Evolutionary conservation across 2,888 invertebrate genomes (phyloP).

Genomic region (Abscondita cerata): DNA sequence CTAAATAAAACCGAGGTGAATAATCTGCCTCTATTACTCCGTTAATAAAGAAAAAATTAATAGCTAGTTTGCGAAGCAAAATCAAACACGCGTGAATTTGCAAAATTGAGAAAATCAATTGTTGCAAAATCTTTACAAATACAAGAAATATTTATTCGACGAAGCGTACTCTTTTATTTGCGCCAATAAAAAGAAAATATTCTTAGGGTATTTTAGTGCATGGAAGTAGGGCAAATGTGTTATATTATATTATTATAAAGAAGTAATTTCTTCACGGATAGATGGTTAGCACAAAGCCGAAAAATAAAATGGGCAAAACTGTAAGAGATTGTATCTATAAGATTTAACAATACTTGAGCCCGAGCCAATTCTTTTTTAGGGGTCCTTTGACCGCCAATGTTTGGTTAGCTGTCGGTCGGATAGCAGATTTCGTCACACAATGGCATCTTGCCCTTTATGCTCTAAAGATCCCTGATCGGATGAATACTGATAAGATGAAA

Average conservation of each 20-base stretch:
- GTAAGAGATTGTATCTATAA: slow-evolving; percentile 57
- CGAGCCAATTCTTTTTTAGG: slow-evolving; percentile 55
- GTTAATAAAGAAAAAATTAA: too few species aligned
- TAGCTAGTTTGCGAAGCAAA: slow-evolving; percentile 12
- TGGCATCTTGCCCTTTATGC: slow-evolving; percentile 48
- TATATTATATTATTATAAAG: slow-evolving; percentile 60
- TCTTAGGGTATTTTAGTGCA: slow-evolving; percentile 31
- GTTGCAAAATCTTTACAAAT: slow-evolving; percentile 31
- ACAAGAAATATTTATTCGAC: slow-evolving; percentile 32
- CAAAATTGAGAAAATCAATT: slow-evolving; percentile 32
- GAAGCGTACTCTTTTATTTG: slow-evolving; percentile 32
- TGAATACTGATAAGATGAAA: slow-evolving; percentile 54
- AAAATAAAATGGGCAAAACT: slow-evolving; percentile 50
- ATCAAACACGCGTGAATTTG: slow-evolving; percentile 32
- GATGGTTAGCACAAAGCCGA: slow-evolving; percentile 56
- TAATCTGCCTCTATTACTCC: too few species aligned
- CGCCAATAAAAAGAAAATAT: slow-evolving; percentile 34
- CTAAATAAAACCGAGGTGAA: too few species aligned
- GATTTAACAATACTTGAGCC: slow-evolving; percentile 51
- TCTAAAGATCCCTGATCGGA: slow-evolving; percentile 47
- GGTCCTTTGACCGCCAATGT: slow-evolving; percentile 69
- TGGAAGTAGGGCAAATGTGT: slow-evolving; percentile 48
- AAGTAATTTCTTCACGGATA: slow-evolving; percentile 60
- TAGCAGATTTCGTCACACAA: slow-evolving; percentile 46
- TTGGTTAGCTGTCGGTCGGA: slow-evolving; percentile 69